Conservation (phyloP, 2,888 invertebrate genomes). For the Abrostola tripartita region DNA sequence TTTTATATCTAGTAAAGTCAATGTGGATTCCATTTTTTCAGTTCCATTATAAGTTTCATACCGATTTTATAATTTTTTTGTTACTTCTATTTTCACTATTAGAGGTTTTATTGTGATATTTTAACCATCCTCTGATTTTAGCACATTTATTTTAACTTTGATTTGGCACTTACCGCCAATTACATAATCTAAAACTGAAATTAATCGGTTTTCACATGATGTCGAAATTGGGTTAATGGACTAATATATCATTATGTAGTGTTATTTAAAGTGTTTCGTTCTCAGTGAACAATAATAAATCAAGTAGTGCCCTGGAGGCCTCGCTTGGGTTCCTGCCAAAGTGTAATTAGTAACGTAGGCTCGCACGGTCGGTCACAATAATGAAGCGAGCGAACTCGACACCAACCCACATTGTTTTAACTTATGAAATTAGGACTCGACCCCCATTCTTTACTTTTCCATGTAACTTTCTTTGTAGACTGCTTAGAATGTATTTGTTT, state of each 20-base stretch:
- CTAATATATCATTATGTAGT: conserved; percentile 71
- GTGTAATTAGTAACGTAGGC: conserved; percentile 82
- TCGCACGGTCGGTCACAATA: conserved; percentile 74
- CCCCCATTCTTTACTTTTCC: conserved; percentile 54
- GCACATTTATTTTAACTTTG: neutral
- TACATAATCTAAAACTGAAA: conserved; percentile 28
- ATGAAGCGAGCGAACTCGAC: conserved; percentile 71
- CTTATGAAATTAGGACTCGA: conserved; percentile 72
- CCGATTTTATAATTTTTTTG: conserved; percentile 17
- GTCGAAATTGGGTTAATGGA: conserved; percentile 65
- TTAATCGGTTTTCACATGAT: conserved; percentile 36
- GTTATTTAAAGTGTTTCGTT: conserved; percentile 80
- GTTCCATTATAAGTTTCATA: conserved; percentile 11
- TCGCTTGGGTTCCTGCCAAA: conserved; percentile 81
- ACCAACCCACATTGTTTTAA: conserved; percentile 76
- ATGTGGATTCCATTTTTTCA: conserved; percentile 27
- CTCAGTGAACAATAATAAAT: conserved; percentile 81
- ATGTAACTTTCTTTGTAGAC: conserved; percentile 37
- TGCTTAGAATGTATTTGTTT: conserved; percentile 3
- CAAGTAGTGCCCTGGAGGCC: conserved; percentile 72
- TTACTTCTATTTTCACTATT: neutral
- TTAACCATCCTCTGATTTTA: neutral
- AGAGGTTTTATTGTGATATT: neutral
- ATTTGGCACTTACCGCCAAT: conserved; percentile 12
- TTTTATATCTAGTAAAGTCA: conserved; percentile 10